Evolutionary conservation across 2,113 vertebrate genomes (phyloP), one percentile per base, ranked within the genome.

Genomic region (Otis tarda): DNA sequence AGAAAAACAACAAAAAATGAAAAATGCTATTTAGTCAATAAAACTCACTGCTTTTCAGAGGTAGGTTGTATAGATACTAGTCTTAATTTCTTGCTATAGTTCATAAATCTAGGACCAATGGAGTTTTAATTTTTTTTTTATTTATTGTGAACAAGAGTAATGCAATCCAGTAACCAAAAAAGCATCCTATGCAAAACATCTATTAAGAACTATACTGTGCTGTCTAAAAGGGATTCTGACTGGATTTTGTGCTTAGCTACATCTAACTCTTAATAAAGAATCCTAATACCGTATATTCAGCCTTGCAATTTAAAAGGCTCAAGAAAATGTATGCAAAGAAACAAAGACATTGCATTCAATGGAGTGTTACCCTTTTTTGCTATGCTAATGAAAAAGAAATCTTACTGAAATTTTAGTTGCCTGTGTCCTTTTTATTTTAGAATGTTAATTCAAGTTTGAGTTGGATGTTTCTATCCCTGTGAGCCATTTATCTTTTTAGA

Each of bases 161-260:
- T 71, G 21, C 33, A 83, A 76, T 45, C 55, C 56, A 71, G 63
- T 78, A 83, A 93, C 80, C 31, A 65, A 49, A 49, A 93, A 67
- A 53, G 17, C 19, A 70, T 43, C 43, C 30, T 83, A 18, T 23
- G 53, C 20, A 77, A 83, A 16, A 33, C 70, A 53, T 27, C 41
- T 67, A 45, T 78, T 89, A 79, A 50, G 53, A 94, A 53, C 27
- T 65, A 64, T 55, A 22, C 20, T 24, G 24, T 83, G 37, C 37
- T 87, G 65, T 57, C 57, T 92, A 19, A 82, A 92, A 91, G 82
- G 5, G 13, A 65, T 78, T 93, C 73, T 79, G 49, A 87, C 82
- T 96, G 92, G 63, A 67, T 89, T 97, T 96, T 95, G 88, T 95
- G 89, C 93, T 91, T 84, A 90, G 67, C 74, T 92, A 31, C 39